Evolutionary conservation across 2,888 invertebrate genomes (phyloP).

Genomic region (Capitulum mitella): DNA sequence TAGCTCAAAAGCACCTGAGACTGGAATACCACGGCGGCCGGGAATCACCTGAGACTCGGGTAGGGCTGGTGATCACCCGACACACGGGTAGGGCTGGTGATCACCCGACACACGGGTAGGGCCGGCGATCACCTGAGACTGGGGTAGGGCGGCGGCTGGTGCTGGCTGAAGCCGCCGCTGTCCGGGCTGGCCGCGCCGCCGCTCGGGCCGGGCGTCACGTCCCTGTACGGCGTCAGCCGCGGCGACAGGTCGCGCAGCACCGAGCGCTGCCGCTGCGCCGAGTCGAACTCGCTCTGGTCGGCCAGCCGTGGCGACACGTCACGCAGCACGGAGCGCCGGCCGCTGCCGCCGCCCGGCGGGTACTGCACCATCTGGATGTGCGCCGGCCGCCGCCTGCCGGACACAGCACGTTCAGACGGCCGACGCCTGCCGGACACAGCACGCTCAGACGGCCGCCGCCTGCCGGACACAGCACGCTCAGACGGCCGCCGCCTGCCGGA

Average conservation of each 20-base stretch:
- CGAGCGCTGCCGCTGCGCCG: neutral
- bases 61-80: neutral
- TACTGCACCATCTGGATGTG: constrained; percentile 19
- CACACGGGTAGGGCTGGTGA: neutral
- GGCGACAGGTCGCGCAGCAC: neutral
- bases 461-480: neutral
- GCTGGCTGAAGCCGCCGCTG: neutral
- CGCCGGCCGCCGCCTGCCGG: neutral
- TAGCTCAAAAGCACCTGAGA: too few species aligned
- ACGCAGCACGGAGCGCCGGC: neutral
- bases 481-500: too few species aligned
- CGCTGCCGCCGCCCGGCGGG: neutral
- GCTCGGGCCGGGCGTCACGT: neutral
- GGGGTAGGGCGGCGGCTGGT: constrained; percentile 15
- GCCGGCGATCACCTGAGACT: neutral
- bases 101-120: too few species aligned
- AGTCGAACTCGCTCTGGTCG: too few species aligned
- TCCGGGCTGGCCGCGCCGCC: neutral
- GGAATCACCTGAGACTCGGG: neutral
- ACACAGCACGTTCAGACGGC: neutral
- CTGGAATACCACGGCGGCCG: neutral
- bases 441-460: neutral
- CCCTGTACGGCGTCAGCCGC: neutral
- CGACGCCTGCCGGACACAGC: too few species aligned
- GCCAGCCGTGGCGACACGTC: neutral